A percentile compares a stretch with the other conserved stretches of the same genome.
Conservation (phyloP, 1,140 invertebrate genomes). For the Aphis gossypii region DNA sequence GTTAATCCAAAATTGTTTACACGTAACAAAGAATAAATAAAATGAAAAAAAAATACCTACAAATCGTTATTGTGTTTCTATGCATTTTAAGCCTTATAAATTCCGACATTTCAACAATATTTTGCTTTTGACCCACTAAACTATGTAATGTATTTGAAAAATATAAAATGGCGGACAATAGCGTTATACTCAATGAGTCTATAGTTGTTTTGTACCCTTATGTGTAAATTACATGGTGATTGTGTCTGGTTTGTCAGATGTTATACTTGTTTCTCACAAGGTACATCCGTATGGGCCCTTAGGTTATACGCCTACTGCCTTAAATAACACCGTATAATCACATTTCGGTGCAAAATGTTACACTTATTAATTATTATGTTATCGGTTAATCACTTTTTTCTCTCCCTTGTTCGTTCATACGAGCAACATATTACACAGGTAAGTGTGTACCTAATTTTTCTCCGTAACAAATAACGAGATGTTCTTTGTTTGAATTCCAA, state of each 20-base stretch:
- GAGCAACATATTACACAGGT: not conserved
- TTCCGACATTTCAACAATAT: constrained; percentile 29
- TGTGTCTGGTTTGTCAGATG: constrained; percentile 37
- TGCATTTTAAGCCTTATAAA: not conserved
- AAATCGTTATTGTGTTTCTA: constrained; percentile 18
- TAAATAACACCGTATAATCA: constrained; percentile 41
- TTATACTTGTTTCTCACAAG: constrained; percentile 43
- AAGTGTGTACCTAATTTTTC: constrained; percentile 13
- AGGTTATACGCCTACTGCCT: constrained; percentile 35
- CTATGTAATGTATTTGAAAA: not conserved
- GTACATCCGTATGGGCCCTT: not conserved
- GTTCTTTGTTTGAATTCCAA: constrained; percentile 43
- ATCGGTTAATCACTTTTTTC: constrained; percentile 45
- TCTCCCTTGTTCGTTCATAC: not conserved
- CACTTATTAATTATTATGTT: constrained; percentile 48
- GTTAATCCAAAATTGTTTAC: constrained; percentile 18
- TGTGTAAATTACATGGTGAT: constrained; percentile 43
- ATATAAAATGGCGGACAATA: constrained; percentile 12
- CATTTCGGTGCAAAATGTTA: constrained; percentile 49
- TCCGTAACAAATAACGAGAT: constrained; percentile 18
- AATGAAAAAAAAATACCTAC: not conserved
- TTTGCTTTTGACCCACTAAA: constrained; percentile 22
- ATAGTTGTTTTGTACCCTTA: constrained; percentile 32
- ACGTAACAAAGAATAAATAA: not conserved
- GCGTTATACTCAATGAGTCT: not conserved